Evolutionary conservation across 2,888 invertebrate species (phyloP), one percentile per base, ranked within the genome.

Genomic region (Eilema sororculum): DNA sequence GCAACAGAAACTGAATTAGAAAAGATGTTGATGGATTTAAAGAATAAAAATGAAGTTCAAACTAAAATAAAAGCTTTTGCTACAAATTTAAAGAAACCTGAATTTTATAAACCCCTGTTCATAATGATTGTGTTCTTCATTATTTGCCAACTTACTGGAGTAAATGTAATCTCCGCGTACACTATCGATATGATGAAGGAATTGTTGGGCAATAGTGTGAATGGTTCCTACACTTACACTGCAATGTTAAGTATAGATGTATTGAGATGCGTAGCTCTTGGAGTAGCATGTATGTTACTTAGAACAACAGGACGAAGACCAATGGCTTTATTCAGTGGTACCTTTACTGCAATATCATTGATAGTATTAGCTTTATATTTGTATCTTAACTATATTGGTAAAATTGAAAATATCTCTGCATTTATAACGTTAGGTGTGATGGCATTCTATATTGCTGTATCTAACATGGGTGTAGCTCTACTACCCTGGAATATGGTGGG

Each of bases 401-500:
- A 85, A 5, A 86, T 93, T 70, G 83, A 78, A 65, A 86, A 89
- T 60, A 81, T 90, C 46, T 91, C 90, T 20, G 89, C 93, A 57
- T 84, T 90, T 58, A 85, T 93, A 78, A 93, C 96, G 0, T 84
- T 96, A 89, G 87, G 96, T 78, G 87, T 96, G 81, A 90, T 96
- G 86, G 89, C 96, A 76, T 85, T 93, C 22, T 97, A 97, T 78
- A 96, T 96, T 46, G 90, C 95, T 12, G 96, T 96, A 66, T 95
- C 96, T 8, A 95, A 96, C 71, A 89, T 96, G 67, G 97, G 97
- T 9, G 91, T 97, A 67, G 93, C 96, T 20, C 96, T 97, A 0
- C 84, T 97, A 65, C 97, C 97, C 0, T 97, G 97, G 96, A 96
- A 97, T 72, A 96, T 97, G 96, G 96, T 97, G 41, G 97, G 97